Evolutionary conservation across 2,888 invertebrate genomes (phyloP), one percentile per base, ranked within the genome.

Genomic region (Rambutsinella grinnellia): DNA sequence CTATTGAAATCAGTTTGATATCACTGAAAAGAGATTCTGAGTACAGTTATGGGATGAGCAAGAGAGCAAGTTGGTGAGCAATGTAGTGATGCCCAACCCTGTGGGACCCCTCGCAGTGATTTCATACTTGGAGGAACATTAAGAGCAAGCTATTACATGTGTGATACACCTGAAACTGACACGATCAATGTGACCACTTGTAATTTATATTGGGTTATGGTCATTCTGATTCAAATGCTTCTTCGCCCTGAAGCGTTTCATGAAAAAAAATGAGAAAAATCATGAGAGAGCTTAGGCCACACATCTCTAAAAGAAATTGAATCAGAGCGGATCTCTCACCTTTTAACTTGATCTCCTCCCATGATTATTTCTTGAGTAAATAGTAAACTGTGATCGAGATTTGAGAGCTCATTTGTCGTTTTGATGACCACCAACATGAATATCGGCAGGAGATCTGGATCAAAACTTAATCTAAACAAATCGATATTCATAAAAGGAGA

Each of bases 121-220:
- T 77, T 72, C 77, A 63, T 77, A 77, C 77, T 72, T 77, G 66
- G 71, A 65, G 44, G 51, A 65, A 66, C 72, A 72, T 72, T 72
- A 66, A 66, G 72, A 65, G 72, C 72, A 72, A 72, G 65, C 65
- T 46, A 72, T 66, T 72, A 66, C 72, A 72, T 66, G 66, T 60
- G 72, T 72, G 72, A 72, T 66, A 66, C 72, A 65, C 28, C 63
- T 72, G 65, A 72, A 72, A 72, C 72, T 72, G 72, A 72, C 72
- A 72, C 72, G 72, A 66, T 72, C 72, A 66, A 65, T 66, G 66
- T 51, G 51, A 57, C 72, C 63, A 44, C 51, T 65, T 72, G 66
- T 72, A 72, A 72, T 72, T 72, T 66, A 72, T 72, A 72, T 72
- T 66, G 66, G 65, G 57, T 72, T 65, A 65, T 66, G 66, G 44